A percentile compares a stretch with the other conserved stretches of the same genome.
These are phyloP conservation scores for Lacerta bilineata DNA, from an alignment of 2,797 vertebrate species.

Conservation along the genomic window DNA sequence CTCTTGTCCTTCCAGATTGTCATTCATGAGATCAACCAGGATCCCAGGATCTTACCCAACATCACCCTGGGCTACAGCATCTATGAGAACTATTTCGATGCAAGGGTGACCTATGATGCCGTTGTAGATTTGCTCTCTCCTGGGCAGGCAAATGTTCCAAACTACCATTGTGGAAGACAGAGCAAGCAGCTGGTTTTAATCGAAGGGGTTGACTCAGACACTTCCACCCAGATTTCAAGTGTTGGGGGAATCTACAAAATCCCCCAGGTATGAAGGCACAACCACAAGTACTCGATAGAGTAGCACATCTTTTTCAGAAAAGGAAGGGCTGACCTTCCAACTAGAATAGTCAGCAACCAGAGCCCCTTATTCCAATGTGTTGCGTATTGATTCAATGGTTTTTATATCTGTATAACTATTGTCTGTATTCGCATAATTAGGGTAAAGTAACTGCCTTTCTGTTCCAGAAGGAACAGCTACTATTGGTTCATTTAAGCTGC, in stretches of 20 bases:
- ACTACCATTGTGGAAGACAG: neutral
- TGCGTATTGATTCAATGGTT: no score
- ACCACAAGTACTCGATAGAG: neutral
- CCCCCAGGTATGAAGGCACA: neutral
- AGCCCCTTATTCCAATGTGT: no score
- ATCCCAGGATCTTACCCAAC: neutral
- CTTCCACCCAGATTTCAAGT: neutral
- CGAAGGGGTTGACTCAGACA: neutral
- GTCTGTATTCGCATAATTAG: no score
- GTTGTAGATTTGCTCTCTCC: neutral
- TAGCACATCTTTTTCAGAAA: neutral
- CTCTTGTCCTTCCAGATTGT: neutral
- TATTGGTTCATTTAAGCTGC: no score
- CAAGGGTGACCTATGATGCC: neutral
- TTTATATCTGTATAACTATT: no score
- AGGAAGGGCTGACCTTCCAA: neutral
- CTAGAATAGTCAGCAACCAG: neutral
- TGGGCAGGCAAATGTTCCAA: neutral
- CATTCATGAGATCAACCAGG: neutral
- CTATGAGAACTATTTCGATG: neutral
- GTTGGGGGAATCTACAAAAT: neutral
- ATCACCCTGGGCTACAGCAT: neutral
- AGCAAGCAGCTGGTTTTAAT: neutral
- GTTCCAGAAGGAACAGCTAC: no score
- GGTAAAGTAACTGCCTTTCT: no score